phyloP scores from a whole-genome alignment of 1,140 invertebrate species.

The Zaprionus inermis region DNA sequence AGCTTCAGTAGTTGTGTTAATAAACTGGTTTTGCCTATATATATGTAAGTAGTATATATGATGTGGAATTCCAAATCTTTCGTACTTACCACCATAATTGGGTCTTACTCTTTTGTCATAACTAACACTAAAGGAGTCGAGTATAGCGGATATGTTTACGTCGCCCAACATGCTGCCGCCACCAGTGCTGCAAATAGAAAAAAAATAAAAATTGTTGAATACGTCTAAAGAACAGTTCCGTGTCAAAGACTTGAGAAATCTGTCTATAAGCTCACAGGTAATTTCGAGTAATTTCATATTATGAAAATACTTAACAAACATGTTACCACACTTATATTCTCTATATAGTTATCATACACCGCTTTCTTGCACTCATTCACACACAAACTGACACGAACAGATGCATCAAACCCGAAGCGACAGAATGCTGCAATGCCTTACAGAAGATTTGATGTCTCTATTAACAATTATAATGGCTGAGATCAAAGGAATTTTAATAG shows the following conservation, averaged over 20 bases:
- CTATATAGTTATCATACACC: no score
- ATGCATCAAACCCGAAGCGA: no score
- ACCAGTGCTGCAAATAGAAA: conserved; percentile 85
- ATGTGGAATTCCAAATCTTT: conserved; percentile 39
- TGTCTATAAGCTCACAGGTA: no score
- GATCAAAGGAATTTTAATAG: no score
- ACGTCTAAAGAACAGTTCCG: background rate
- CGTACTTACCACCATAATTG: conserved; percentile 97
- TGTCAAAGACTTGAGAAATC: background rate
- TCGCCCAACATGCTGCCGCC: conserved; percentile 93
- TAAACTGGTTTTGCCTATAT: conserved; percentile 1
- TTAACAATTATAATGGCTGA: no score
- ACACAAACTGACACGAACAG: no score
- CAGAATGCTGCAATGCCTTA: no score
- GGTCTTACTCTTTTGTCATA: conserved; percentile 99
- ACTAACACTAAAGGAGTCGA: conserved; percentile 96
- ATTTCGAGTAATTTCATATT: no score
- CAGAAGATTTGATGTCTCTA: no score
- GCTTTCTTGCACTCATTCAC: no score
- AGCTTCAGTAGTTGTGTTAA: conserved; percentile 7
- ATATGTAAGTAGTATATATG: background rate
- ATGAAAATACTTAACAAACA: no score
- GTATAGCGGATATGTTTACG: conserved; percentile 96
- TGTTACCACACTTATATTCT: no score
- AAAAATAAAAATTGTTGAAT: background rate